phyloP scores from a whole-genome alignment of 2,888 invertebrate genomes.

The Aphidoletes aphidimyza region DNA sequence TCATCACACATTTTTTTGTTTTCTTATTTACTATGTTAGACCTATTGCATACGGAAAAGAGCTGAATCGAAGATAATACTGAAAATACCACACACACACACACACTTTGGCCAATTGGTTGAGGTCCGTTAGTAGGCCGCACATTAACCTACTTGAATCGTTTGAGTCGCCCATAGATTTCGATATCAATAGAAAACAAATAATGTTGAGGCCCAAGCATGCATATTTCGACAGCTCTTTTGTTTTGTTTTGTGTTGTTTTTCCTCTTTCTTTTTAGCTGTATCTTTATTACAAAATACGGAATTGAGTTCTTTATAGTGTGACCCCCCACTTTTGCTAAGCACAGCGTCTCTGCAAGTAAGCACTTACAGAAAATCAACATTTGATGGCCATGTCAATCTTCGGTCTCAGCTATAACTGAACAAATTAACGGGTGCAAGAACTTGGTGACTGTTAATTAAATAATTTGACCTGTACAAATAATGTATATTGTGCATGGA shows the following conservation, averaged over 20 bases:
- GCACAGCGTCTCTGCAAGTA: no score
- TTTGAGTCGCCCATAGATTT: background rate
- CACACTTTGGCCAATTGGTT: background rate
- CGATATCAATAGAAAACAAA: background rate
- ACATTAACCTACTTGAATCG: conserved; percentile 14
- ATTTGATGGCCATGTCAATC: background rate
- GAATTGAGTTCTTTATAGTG: no score
- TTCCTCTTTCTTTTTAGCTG: no score
- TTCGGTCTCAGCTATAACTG: no score
- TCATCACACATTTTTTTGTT: background rate
- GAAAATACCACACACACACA: background rate
- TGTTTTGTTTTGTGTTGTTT: no score
- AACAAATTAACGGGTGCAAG: background rate
- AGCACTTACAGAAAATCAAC: no score
- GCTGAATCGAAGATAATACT: background rate
- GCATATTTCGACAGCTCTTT: background rate
- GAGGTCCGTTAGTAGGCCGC: background rate
- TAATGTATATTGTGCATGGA: background rate
- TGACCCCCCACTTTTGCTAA: no score
- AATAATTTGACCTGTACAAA: conserved; percentile 16
- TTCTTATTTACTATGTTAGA: no score
- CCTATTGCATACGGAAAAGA: no score
- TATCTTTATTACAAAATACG: no score
- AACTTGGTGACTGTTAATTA: background rate
- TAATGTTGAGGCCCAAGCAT: background rate